Percentiles rank a stretch among this genome's conserved stretches.
Conservation (phyloP, 2,113 vertebrate genomes). For the Rhinolophus sinicus region DNA sequence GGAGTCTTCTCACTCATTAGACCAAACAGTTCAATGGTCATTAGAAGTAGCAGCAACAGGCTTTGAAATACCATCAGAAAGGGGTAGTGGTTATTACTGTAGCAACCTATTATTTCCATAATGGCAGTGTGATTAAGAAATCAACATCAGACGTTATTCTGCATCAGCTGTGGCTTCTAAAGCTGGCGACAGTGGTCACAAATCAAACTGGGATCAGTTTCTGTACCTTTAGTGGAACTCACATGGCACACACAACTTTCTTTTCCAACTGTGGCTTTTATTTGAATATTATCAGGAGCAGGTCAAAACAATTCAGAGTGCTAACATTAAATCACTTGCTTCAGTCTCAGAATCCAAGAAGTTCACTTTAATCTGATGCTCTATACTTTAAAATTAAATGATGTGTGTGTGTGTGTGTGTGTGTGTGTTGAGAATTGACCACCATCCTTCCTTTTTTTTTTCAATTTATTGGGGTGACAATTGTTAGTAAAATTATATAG, state of each 20-base stretch:
- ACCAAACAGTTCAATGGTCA: constrained; percentile 74
- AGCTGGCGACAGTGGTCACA: constrained; percentile 57
- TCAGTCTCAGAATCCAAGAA: neutral
- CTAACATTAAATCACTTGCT: neutral
- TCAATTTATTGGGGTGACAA: too few species aligned
- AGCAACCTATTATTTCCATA: constrained; percentile 79
- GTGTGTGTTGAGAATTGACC: neutral
- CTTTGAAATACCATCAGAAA: constrained; percentile 61
- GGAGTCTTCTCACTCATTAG: constrained; percentile 74
- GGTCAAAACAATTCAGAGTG: neutral
- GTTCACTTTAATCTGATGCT: neutral
- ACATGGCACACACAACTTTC: constrained; percentile 19
- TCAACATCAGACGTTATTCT: constrained; percentile 68
- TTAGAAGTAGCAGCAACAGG: constrained; percentile 65
- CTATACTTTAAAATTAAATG: neutral
- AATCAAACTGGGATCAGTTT: constrained; percentile 62
- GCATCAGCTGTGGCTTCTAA: constrained; percentile 60
- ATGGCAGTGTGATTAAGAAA: constrained; percentile 78
- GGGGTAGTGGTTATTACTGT: constrained; percentile 56
- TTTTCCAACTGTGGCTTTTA: constrained; percentile 64
- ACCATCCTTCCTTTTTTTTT: neutral
- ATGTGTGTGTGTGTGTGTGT: neutral
- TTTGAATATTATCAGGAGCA: constrained; percentile 61
- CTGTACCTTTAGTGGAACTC: constrained; percentile 40
- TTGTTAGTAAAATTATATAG: too few species aligned